phyloP scores from a whole-genome alignment of 2,797 vertebrate genomes.

The Rhadinocentrus ornatus region DNA sequence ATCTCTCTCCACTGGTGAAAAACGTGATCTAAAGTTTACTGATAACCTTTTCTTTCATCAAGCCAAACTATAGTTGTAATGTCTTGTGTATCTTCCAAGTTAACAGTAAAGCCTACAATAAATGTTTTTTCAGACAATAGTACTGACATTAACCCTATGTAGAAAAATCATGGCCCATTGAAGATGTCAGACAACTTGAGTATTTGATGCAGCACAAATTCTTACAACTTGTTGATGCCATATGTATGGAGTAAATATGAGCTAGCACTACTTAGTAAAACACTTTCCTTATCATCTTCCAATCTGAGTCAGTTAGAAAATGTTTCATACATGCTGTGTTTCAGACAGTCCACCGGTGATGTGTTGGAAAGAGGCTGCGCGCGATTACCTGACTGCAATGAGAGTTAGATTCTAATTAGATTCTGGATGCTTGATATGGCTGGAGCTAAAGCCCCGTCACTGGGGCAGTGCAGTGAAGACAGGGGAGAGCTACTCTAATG shows the following conservation, averaged over 20 bases:
- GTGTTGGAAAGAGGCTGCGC: conserved; percentile 54
- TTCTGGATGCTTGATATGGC: conserved; percentile 71
- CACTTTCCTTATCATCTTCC: conserved; percentile 53
- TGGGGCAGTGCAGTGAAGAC: conserved; percentile 66
- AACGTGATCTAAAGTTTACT: not conserved
- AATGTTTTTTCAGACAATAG: conserved; percentile 19
- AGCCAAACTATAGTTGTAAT: not conserved
- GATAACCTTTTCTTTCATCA: conserved; percentile 2
- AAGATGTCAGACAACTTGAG: conserved; percentile 34
- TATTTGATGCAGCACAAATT: conserved; percentile 29
- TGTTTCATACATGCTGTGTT: conserved; percentile 58
- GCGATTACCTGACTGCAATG: conserved; percentile 73
- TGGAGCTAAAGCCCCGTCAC: conserved; percentile 65
- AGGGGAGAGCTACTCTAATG: conserved; percentile 75
- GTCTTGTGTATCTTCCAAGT: not conserved
- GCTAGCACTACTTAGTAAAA: conserved; percentile 56
- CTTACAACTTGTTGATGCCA: conserved; percentile 43
- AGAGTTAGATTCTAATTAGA: conserved; percentile 79
- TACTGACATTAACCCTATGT: conserved; percentile 14
- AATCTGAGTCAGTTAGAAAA: conserved; percentile 53
- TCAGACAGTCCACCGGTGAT: conserved; percentile 74
- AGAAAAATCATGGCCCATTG: conserved; percentile 12
- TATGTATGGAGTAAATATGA: conserved; percentile 47
- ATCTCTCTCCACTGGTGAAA: not conserved
- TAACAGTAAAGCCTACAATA: conserved; percentile 21